These are phyloP conservation scores for Eublepharis macularius DNA, from an alignment of 2,113 vertebrate genomes.

Conservation along the genomic window DNA sequence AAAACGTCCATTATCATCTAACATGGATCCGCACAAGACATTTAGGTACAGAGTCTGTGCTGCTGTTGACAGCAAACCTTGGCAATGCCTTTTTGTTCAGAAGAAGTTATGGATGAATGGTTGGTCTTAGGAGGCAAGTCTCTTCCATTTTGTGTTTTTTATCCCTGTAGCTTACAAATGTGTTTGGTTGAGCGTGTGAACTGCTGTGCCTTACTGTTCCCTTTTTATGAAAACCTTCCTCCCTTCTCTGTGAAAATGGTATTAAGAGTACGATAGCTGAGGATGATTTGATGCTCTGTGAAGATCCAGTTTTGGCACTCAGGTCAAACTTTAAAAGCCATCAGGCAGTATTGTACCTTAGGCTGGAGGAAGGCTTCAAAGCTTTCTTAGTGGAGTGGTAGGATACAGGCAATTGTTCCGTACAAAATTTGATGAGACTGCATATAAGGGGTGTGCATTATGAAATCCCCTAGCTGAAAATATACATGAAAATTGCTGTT, in stretches of 20 bases:
- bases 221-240: constrained; percentile 12
- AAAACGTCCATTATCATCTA: too few species aligned
- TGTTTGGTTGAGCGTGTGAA: not conserved
- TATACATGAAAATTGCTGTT: too few species aligned
- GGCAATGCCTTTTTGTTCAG: not conserved
- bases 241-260: not conserved
- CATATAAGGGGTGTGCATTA: too few species aligned
- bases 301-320: not conserved
- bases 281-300: not conserved
- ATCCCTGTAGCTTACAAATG: not conserved
- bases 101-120: not conserved
- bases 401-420: too few species aligned
- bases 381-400: too few species aligned
- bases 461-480: too few species aligned
- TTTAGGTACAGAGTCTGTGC: too few species aligned
- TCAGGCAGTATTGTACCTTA: too few species aligned
- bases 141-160: not conserved
- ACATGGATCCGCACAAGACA: too few species aligned
- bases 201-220: constrained; percentile 17
- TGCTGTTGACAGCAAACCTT: too few species aligned
- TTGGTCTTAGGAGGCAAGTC: not conserved
- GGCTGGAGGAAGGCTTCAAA: too few species aligned
- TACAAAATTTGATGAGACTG: not conserved
- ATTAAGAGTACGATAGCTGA: not conserved
- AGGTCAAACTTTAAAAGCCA: constrained; percentile 6